These are phyloP conservation scores for Melanophora roralis DNA, from an alignment of 2,888 invertebrate species.

Conservation along the genomic window DNA sequence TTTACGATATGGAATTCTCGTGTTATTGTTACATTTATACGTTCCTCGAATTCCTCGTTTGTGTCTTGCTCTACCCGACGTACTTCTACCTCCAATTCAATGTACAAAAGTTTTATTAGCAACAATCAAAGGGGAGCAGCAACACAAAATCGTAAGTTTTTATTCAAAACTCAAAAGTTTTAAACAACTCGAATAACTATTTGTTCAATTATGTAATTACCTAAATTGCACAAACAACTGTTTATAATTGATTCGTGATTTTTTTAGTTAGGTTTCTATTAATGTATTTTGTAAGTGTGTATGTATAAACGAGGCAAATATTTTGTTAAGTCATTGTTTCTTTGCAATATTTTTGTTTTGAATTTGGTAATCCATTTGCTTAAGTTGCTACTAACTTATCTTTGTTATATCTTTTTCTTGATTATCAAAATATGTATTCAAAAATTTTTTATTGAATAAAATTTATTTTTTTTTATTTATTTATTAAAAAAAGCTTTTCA, in stretches of 20 bases:
- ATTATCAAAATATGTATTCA: no score
- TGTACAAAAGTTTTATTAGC: slow-evolving; percentile 24
- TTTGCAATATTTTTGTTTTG: background rate
- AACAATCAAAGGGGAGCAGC: slow-evolving; percentile 15
- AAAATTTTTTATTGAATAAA: no score
- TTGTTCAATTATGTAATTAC: slow-evolving; percentile 42
- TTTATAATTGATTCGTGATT: background rate
- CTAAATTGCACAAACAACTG: slow-evolving; percentile 46
- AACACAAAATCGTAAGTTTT: slow-evolving; percentile 48
- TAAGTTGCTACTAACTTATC: no score
- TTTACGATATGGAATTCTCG: slow-evolving; percentile 73
- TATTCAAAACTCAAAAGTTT: background rate
- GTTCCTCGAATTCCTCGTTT: slow-evolving; percentile 53
- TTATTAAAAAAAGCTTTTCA: no score
- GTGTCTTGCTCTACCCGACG: background rate
- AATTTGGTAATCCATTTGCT: background rate
- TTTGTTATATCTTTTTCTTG: no score
- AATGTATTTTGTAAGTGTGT: no score
- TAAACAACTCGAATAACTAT: no score
- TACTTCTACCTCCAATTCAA: slow-evolving; percentile 15
- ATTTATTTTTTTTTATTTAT: no score
- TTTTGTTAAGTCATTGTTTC: slow-evolving; percentile 45
- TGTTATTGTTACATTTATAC: slow-evolving; percentile 69
- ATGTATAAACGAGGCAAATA: background rate
- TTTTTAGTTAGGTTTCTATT: slow-evolving; percentile 5